Evolutionary conservation across 2,113 vertebrate species (phyloP).

Genomic region (Pavo muticus): DNA sequence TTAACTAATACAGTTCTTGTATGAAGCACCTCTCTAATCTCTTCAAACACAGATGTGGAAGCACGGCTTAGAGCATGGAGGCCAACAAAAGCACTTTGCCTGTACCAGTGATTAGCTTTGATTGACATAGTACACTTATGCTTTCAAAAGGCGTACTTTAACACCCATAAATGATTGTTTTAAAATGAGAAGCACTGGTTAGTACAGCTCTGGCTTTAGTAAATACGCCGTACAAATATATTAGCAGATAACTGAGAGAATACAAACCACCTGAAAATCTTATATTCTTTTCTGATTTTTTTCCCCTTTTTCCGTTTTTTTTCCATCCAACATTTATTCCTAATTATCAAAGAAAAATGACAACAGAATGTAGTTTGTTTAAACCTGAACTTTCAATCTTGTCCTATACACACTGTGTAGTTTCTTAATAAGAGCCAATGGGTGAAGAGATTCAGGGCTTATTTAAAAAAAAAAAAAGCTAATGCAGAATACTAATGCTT

Average conservation of each 20-base stretch:
- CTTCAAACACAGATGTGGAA: constrained; percentile 87
- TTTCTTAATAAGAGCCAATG: not conserved
- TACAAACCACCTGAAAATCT: constrained; percentile 6
- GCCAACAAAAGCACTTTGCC: constrained; percentile 84
- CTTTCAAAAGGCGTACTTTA: constrained; percentile 77
- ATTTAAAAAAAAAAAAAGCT: not conserved
- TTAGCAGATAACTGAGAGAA: constrained; percentile 56
- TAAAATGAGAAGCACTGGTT: constrained; percentile 76
- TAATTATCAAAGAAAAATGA: not conserved
- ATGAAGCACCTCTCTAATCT: constrained; percentile 86
- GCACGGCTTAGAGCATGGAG: constrained; percentile 81
- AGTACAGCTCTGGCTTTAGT: constrained; percentile 55
- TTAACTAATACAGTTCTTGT: constrained; percentile 85
- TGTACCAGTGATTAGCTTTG: constrained; percentile 86
- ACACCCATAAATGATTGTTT: constrained; percentile 80
- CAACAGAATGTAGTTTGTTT: not conserved
- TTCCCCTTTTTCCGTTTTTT: not conserved
- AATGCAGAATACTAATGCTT: not conserved
- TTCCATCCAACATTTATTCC: constrained; percentile 16
- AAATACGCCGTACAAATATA: constrained; percentile 54
- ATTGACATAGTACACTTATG: constrained; percentile 83
- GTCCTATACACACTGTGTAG: fast-evolving
- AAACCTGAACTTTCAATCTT: constrained; percentile 6
- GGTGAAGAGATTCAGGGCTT: not conserved
- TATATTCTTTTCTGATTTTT: constrained; percentile 17